phyloP scores from a whole-genome alignment of 2,888 invertebrate species.

The Patella caerulea region DNA sequence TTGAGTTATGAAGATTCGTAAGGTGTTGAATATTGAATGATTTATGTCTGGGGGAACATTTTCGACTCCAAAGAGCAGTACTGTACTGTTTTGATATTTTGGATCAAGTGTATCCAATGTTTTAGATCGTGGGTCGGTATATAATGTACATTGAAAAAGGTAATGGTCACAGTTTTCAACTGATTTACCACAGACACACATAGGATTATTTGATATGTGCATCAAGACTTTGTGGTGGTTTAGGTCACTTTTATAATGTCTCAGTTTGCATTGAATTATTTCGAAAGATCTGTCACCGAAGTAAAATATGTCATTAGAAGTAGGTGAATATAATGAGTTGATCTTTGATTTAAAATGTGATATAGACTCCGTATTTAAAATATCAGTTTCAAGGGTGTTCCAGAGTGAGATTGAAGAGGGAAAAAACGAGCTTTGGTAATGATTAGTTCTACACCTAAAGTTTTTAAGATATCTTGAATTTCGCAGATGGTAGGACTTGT shows the following conservation, averaged over 20 bases:
- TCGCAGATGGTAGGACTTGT: not conserved
- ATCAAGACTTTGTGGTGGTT: not conserved
- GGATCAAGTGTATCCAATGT: not conserved
- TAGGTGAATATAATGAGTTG: not conserved
- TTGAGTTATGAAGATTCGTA: too few species aligned
- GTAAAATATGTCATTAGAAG: too few species aligned
- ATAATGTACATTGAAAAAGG: not conserved
- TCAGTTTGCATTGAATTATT: not conserved
- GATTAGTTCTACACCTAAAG: not conserved
- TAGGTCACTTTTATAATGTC: not conserved
- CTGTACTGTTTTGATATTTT: not conserved
- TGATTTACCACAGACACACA: not conserved
- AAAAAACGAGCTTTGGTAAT: not conserved
- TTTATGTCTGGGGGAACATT: not conserved
- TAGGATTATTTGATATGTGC: not conserved
- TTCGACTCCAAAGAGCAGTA: not conserved
- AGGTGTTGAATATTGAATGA: not conserved
- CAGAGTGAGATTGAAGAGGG: not conserved
- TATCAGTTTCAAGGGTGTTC: not conserved
- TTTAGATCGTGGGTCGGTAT: not conserved
- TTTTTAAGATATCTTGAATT: not conserved
- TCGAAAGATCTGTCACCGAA: too few species aligned
- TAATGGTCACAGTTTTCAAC: not conserved
- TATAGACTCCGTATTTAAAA: not conserved
- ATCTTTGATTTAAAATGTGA: not conserved